Conservation (phyloP, 2,113 vertebrate genomes). For the Tursiops truncatus region DNA sequence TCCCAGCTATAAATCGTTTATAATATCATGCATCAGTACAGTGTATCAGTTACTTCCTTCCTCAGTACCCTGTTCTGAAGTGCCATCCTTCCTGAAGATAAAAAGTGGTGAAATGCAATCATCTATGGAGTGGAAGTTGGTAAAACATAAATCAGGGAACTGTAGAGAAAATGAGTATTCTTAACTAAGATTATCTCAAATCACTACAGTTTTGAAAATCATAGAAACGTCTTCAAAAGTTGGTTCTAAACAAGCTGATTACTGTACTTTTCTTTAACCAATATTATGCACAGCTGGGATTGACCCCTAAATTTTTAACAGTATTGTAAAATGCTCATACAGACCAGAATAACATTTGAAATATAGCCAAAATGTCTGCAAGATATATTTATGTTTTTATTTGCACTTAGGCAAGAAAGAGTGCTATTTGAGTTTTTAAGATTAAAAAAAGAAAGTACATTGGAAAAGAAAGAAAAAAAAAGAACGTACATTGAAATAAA, state of each 20-base stretch:
- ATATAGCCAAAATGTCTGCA: constrained; percentile 25
- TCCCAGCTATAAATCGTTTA: constrained; percentile 1
- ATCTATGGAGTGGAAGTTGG: not conserved
- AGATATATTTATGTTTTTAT: constrained; percentile 41
- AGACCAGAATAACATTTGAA: constrained; percentile 32
- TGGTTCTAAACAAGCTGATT: constrained; percentile 31
- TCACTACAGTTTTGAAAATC: constrained; percentile 39
- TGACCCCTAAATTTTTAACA: not conserved
- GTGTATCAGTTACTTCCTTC: constrained; percentile 1
- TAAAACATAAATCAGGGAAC: constrained; percentile 37
- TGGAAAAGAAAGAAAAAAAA: not conserved
- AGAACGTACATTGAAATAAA: constrained; percentile 16
- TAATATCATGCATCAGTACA: not conserved
- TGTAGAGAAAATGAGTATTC: constrained; percentile 28
- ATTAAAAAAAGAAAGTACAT: constrained; percentile 24
- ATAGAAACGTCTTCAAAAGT: constrained; percentile 18
- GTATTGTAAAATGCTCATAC: constrained; percentile 31
- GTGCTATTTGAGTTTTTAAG: constrained; percentile 43
- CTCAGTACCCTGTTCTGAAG: not conserved
- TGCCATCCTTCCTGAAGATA: constrained; percentile 40
- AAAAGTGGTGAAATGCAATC: not conserved
- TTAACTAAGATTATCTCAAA: constrained; percentile 20
- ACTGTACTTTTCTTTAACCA: constrained; percentile 36
- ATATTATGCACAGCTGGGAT: not conserved
- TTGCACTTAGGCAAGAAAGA: constrained; percentile 12